Evolutionary conservation across 2,113 vertebrate species (phyloP).

Genomic region (Oostethus manadensis): DNA sequence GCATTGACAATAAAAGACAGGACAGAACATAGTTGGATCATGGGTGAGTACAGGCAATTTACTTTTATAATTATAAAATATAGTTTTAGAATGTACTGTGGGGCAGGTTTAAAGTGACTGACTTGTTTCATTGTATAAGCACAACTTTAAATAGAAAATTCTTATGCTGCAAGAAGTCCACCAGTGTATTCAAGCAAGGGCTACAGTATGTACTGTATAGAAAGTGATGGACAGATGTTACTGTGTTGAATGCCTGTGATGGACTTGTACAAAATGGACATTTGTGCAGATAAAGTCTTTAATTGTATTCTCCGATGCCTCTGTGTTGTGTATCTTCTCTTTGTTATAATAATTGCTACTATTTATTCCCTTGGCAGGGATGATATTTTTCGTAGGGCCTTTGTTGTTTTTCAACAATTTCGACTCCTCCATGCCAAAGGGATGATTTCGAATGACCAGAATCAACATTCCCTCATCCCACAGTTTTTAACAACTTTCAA

Average conservation of each 20-base stretch:
- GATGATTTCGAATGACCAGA: conserved; percentile 42
- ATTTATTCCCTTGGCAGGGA: conserved; percentile 48
- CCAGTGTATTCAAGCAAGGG: too few relatives aligned
- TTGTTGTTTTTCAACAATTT: conserved; percentile 41
- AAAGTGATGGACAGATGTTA: too few relatives aligned
- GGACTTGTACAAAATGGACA: too few relatives aligned
- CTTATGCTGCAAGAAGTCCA: background rate
- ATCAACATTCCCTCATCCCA: conserved; percentile 33
- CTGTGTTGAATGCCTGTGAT: background rate
- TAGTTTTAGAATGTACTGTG: too few relatives aligned
- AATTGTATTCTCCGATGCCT: conserved; percentile 19
- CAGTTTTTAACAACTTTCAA: conserved; percentile 16
- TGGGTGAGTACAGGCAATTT: too few relatives aligned
- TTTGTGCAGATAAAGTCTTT: conserved; percentile 7
- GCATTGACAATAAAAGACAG: too few relatives aligned
- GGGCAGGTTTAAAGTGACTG: too few relatives aligned
- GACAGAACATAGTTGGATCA: too few relatives aligned
- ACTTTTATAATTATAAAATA: too few relatives aligned
- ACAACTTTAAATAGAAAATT: background rate
- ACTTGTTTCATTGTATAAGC: background rate
- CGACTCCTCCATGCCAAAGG: conserved; percentile 35
- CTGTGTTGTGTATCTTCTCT: conserved; percentile 16
- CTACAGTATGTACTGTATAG: too few relatives aligned
- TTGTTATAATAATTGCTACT: conserved; percentile 44
- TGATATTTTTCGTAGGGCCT: conserved; percentile 36